Conservation (phyloP, 1,140 invertebrate genomes). For the Drosophila trapezifrons region DNA sequence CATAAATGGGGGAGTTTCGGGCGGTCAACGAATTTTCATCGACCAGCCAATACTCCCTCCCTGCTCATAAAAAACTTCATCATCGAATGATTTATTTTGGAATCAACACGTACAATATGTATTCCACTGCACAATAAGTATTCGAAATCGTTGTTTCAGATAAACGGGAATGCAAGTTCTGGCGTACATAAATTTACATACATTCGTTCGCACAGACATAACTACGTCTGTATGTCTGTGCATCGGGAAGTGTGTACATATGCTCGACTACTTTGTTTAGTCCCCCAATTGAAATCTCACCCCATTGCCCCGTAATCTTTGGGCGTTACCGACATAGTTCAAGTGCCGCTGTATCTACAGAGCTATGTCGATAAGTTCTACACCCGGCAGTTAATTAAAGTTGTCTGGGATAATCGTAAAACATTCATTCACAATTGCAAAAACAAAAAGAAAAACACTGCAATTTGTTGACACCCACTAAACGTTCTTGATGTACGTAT, state of each 20-base stretch:
- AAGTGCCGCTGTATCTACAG: constrained; percentile 1
- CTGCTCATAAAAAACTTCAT: background rate
- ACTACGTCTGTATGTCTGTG: constrained; percentile 25
- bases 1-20: background rate
- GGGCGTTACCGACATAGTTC: constrained; percentile 44
- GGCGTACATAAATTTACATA: background rate
- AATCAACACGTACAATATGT: constrained; percentile 34
- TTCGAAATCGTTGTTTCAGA: constrained; percentile 18
- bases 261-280: constrained; percentile 48
- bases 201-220: constrained; percentile 4
- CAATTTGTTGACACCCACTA: constrained; percentile 46
- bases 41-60: constrained; percentile 9
- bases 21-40: constrained; percentile 6
- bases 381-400: background rate
- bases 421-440: constrained; percentile 24
- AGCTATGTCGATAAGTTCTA: background rate
- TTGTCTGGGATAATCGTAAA: background rate
- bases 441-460: constrained; percentile 23
- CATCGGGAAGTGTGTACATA: constrained; percentile 38
- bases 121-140: background rate
- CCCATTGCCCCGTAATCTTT: constrained; percentile 44
- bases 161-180: constrained; percentile 14
- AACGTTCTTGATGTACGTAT: constrained; percentile 14
- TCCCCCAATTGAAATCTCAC: constrained; percentile 44
- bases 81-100: background rate